Evolutionary conservation across 2,888 invertebrate genomes (phyloP).

Genomic region (Smittia aterrima): DNA sequence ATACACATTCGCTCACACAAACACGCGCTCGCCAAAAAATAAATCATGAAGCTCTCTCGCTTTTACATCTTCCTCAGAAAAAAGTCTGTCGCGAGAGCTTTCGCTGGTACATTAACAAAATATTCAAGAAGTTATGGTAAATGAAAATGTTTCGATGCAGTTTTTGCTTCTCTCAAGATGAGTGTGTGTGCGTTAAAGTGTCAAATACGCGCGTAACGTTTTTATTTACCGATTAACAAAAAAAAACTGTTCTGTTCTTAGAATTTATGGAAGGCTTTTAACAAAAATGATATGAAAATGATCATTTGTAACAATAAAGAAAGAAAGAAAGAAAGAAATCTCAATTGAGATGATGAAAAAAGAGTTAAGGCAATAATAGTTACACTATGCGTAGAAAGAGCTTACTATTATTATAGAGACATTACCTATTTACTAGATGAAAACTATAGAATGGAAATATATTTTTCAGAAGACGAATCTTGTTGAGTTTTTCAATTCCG

Average conservation of each 20-base stretch:
- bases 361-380: conserved; percentile 29
- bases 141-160: not conserved
- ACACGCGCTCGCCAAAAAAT: not conserved
- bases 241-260: too few species aligned
- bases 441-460: not conserved
- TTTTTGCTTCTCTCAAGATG: not conserved
- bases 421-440: conserved; percentile 26
- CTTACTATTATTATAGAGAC: conserved; percentile 30
- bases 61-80: conserved; percentile 30
- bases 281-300: not conserved
- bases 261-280: not conserved
- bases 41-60: conserved; percentile 18
- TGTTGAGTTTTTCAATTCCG: not conserved
- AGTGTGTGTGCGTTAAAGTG: not conserved
- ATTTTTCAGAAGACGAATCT: not conserved
- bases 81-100: not conserved
- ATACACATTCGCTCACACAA: not conserved
- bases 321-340: not conserved
- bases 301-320: not conserved
- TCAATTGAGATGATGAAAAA: not conserved
- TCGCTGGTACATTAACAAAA: not conserved
- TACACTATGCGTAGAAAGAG: conserved; percentile 38
- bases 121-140: not conserved
- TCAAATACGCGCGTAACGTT: not conserved
- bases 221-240: not conserved